Percentiles rank a stretch among this genome's conserved stretches.
Evolutionary conservation across 2,888 invertebrate genomes (phyloP).

Genomic region (Spicauda simplicius): DNA sequence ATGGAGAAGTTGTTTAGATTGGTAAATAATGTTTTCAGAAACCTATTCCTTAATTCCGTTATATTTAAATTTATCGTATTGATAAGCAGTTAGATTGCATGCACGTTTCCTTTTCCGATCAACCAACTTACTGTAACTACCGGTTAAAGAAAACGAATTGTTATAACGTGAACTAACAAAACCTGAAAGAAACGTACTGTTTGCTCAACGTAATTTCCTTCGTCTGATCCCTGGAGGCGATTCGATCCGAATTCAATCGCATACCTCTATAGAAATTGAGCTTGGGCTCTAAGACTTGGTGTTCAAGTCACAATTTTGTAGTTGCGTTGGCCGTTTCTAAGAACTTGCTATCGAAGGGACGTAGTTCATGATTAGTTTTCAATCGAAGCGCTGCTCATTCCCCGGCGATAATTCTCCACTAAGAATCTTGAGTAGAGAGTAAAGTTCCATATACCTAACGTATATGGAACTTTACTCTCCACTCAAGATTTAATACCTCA

Average conservation of each 20-base stretch:
- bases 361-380: constrained; percentile 1
- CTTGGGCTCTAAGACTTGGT: not conserved
- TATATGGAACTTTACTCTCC: not conserved
- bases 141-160: not conserved
- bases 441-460: too few species aligned
- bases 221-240: constrained; percentile 5
- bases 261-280: not conserved
- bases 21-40: too few species aligned
- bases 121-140: too few species aligned
- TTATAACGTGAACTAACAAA: not conserved
- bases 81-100: too few species aligned
- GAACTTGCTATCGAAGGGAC: constrained; percentile 1
- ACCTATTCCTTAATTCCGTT: too few species aligned
- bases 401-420: not conserved
- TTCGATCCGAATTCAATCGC: constrained; percentile 6
- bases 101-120: too few species aligned
- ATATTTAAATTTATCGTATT: too few species aligned
- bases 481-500: not conserved
- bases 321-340: not conserved
- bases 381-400: constrained; percentile 4
- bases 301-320: not conserved
- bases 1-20: too few species aligned
- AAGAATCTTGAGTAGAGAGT: too few species aligned
- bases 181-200: not conserved
- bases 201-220: not conserved